Evolutionary conservation across 1,140 invertebrate genomes (phyloP).

Genomic region (Drosophila serrata): DNA sequence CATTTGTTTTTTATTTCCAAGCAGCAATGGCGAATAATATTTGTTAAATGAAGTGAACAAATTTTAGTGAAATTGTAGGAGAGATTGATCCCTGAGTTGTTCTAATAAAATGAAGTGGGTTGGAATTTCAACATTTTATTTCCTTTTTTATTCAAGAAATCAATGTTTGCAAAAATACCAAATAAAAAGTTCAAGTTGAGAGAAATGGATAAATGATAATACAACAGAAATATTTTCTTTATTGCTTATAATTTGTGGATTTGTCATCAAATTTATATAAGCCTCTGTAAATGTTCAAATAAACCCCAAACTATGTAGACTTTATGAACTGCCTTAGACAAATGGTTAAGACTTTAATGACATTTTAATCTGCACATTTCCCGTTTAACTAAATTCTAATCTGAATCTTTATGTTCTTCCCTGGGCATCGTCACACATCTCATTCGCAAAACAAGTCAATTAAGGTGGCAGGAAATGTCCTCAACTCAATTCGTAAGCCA

Average conservation of each 20-base stretch:
- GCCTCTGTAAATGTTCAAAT: not conserved
- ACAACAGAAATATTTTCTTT: no score
- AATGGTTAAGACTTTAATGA: not conserved
- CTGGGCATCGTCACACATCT: not conserved
- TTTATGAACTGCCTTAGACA: not conserved
- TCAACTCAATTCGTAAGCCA: conserved; percentile 40
- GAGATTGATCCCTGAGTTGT: not conserved
- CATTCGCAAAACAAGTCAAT: conserved; percentile 28
- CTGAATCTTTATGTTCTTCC: conserved; percentile 13
- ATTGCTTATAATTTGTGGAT: no score
- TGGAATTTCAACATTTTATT: no score
- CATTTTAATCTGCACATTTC: conserved; percentile 2
- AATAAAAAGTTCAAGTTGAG: no score
- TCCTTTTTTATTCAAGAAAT: not conserved
- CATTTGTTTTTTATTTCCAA: conserved; percentile 54
- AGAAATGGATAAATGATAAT: no score
- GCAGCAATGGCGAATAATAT: not conserved
- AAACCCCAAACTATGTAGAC: not conserved
- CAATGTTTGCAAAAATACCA: not conserved
- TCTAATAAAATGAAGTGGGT: not conserved
- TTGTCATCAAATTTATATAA: not conserved
- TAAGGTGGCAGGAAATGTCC: conserved; percentile 22
- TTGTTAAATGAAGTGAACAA: conserved; percentile 39
- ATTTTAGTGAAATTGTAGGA: not conserved
- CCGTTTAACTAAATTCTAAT: conserved; percentile 9